Conservation (phyloP, 1,140 invertebrate genomes). For the Pseudomyrmex dendroicus region DNA sequence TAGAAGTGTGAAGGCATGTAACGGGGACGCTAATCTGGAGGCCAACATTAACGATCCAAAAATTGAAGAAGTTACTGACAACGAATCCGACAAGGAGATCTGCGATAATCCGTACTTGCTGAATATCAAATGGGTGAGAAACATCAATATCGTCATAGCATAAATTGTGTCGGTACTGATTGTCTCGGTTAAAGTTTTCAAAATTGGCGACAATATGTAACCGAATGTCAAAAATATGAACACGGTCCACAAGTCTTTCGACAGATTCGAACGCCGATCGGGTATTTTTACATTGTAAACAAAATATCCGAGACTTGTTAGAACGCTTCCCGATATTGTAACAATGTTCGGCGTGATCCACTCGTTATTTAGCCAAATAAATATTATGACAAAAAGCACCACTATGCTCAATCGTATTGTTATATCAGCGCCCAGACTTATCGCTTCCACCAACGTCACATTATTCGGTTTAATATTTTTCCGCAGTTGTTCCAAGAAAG, state of each 20-base stretch:
- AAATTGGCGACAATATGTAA: conserved; percentile 94
- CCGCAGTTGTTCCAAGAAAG: conserved; percentile 93
- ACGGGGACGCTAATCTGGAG: conserved; percentile 93
- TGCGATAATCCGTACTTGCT: conserved; percentile 95
- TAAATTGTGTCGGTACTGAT: conserved; percentile 99
- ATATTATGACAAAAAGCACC: conserved; percentile 91
- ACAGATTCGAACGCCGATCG: conserved; percentile 79
- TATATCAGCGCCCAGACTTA: conserved; percentile 89
- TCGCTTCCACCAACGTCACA: conserved; percentile 88
- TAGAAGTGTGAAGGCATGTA: conserved; percentile 95
- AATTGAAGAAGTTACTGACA: conserved; percentile 95
- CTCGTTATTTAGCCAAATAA: conserved; percentile 90
- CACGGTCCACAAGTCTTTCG: conserved; percentile 88
- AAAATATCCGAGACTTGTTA: conserved; percentile 87
- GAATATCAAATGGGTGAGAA: conserved; percentile 95
- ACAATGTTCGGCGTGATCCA: conserved; percentile 87
- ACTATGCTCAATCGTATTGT: conserved; percentile 91
- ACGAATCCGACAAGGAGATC: conserved; percentile 92
- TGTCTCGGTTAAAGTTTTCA: conserved; percentile 98
- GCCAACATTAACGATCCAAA: conserved; percentile 97
- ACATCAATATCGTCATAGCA: conserved; percentile 94
- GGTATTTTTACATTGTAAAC: conserved; percentile 84
- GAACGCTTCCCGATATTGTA: conserved; percentile 85
- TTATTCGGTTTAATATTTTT: conserved; percentile 93
- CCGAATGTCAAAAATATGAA: conserved; percentile 93